Conservation (phyloP, 2,888 invertebrate genomes). For the Polydrusus cervinus region DNA sequence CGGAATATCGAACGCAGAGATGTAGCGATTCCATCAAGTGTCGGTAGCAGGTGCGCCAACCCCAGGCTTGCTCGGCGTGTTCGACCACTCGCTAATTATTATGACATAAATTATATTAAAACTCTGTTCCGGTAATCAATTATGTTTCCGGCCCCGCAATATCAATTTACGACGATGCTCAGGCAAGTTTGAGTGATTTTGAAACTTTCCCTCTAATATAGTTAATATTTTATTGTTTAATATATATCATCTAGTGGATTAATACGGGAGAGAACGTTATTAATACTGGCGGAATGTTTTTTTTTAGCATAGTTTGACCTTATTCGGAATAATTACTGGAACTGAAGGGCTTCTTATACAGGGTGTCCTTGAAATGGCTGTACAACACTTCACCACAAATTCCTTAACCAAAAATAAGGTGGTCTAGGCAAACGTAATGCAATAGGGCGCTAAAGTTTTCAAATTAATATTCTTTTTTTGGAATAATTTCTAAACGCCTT, state of each 20-base stretch:
- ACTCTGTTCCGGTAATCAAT: constrained; percentile 67
- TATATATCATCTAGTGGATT: background rate
- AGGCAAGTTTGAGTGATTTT: constrained; percentile 33
- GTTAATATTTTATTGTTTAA: constrained; percentile 27
- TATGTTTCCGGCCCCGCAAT: constrained; percentile 62
- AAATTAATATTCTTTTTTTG: too few relatives aligned
- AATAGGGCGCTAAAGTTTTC: too few relatives aligned
- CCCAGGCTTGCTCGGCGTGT: constrained; percentile 60
- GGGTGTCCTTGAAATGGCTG: too few relatives aligned
- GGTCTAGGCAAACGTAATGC: too few relatives aligned
- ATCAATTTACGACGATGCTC: constrained; percentile 60
- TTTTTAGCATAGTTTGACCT: background rate
- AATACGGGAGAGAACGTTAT: background rate
- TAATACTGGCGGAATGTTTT: background rate
- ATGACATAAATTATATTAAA: constrained; percentile 70
- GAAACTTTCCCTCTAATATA: constrained; percentile 14
- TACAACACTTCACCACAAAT: too few relatives aligned
- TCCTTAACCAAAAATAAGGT: too few relatives aligned
- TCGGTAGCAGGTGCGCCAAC: constrained; percentile 65
- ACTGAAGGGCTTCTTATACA: background rate
- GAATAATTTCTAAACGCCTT: too few relatives aligned
- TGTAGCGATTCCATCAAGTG: constrained; percentile 60
- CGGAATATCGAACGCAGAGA: constrained; percentile 52
- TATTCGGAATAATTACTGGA: background rate
- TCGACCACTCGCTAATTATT: constrained; percentile 68